Conservation (phyloP, 2,113 vertebrate species). For the Myotis brandtii region DNA sequence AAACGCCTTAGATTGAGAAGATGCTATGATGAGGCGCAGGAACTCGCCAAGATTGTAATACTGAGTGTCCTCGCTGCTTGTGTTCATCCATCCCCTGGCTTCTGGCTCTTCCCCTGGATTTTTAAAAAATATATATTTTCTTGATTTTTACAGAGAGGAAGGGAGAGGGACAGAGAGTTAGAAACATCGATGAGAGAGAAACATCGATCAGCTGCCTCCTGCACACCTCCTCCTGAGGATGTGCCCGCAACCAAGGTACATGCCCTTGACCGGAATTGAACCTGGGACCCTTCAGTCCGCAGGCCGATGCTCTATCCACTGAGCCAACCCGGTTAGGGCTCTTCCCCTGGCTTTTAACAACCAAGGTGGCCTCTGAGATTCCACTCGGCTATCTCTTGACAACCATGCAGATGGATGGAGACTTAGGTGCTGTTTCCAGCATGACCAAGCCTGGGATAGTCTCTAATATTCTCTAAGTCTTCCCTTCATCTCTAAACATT, state of each 20-base stretch:
- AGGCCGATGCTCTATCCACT: too few species aligned
- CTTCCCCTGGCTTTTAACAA: not conserved
- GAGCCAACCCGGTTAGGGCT: too few species aligned
- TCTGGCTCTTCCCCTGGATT: not conserved
- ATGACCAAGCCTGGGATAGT: not conserved
- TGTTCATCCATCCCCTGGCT: not conserved
- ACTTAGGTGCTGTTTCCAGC: not conserved
- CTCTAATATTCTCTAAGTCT: not conserved
- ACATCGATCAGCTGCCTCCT: too few species aligned
- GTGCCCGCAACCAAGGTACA: too few species aligned
- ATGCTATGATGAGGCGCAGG: not conserved
- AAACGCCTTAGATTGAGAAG: conserved; percentile 21
- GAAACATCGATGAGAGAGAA: too few species aligned
- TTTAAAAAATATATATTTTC: too few species aligned
- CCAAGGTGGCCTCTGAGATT: not conserved
- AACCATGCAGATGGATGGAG: not conserved
- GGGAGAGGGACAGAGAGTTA: too few species aligned
- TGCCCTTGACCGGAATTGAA: too few species aligned
- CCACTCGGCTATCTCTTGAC: not conserved
- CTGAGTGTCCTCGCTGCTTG: not conserved
- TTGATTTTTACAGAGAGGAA: too few species aligned
- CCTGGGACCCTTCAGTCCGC: too few species aligned
- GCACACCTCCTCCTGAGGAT: too few species aligned
- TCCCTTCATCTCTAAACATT: not conserved
- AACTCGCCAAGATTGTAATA: not conserved